Evolutionary conservation across 2,797 vertebrate genomes (phyloP), one percentile per base, ranked within the genome.

Genomic region (Scomberomorus guttatus): DNA sequence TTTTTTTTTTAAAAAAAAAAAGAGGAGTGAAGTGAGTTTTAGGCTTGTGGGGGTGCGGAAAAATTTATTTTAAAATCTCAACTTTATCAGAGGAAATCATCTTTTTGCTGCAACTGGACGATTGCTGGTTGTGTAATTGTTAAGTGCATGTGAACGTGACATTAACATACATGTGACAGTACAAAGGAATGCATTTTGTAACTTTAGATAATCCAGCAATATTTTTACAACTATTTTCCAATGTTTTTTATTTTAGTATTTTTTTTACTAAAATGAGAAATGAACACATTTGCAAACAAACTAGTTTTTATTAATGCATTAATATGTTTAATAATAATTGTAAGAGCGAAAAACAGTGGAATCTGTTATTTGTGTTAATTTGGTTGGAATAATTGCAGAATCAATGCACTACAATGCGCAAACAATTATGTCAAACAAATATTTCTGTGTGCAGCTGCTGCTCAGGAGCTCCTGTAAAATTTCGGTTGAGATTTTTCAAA

Each of bases 51-150:
- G 17, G 57, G 6, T 29, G 22, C 59, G 55, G 32, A 22, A 55
- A 25, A 60, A 74, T 73, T 72, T 68, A 0, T 65, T 50, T 63
- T 32, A 6, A 62, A 80, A 82, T 71, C 13, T 17, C 6, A 82
- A 78, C 61, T 83, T 88, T 75, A 75, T 75, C 44, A 32, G 24
- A 64, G 24, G 10, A 75, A 84, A 56, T 70, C 5, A 68, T 77
- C 12, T 46, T 11, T 82, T 58, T 52, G 13, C 24, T 75, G 77
- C 65, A 60, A 54, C 51, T 63, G 58, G 22, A 22, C 22, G 32
- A 77, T 32, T 75, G 17, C 34, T 77, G 57, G 22, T 50, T 66
- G 51, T 68, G 39, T 70, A n/a, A 75, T 32, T 76, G 7, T 52
- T 25, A 83, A 63, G 44, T 60, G 56, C 14, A 72, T 57, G 4